Evolutionary conservation across 2,113 vertebrate species (phyloP), one percentile per base, ranked within the genome.

Genomic region (Cyprinodon brontotheroides): DNA sequence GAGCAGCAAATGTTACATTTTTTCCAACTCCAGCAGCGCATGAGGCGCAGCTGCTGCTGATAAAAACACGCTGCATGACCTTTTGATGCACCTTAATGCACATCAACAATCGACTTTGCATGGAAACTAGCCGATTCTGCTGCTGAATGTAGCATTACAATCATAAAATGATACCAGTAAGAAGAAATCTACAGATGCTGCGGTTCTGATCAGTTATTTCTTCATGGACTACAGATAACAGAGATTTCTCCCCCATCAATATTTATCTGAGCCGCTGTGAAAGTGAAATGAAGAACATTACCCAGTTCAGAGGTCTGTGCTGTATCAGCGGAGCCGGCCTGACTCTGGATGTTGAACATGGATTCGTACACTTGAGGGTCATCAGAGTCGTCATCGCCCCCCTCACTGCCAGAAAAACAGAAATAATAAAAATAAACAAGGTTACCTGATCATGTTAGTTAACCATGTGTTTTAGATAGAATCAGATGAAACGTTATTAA

Each of bases 261-360:
- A 17, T 8, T 53, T n/a, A 3, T n/a, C 15, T 5, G 22, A 60
- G 10, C 10, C 15, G 4, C 20, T 43, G 4, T 45, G 29, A 15
- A 8, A 22, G 22, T 63, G 60, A 66, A 15, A 2, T 3, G 8
- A 0, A n/a, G 65, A 40, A 17, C 0, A 0, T 85, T 92, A 98
- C 97, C 96, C 29, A 84, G 92, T 65, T 95, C 92, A 20, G 81
- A 71, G 57, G 84, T 48, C 61, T 79, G 92, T 60, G 48, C 86
- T 4, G 66, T 11, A 53, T 91, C 90, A 0, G 79, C 68, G 6
- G 72, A 69, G 0, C 69, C 76, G 0, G 92, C 92, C 80, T 97
- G 97, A 68, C 94, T 94, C 84, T 96, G 96, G 64, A 99, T 97
- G 80, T 96, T 98, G 89, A 95, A 98, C 98, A 99, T 99, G 39